Percentiles rank a stretch among this genome's conserved stretches.
phyloP scores from a whole-genome alignment of 2,113 vertebrate genomes.

The Lagopus muta region DNA sequence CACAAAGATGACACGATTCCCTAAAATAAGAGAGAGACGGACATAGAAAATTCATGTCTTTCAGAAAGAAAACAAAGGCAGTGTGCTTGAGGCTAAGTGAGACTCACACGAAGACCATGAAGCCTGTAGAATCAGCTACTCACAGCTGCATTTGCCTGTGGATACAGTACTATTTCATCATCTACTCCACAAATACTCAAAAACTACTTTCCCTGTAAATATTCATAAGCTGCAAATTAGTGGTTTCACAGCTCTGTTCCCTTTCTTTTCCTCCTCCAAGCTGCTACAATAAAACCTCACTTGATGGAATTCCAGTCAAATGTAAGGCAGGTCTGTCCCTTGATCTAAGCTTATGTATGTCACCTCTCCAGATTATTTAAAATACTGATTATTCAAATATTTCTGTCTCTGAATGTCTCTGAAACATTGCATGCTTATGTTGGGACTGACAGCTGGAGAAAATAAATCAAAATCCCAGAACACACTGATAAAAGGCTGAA shows the following conservation, averaged over 20 bases:
- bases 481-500: neutral
- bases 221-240: slow-evolving; percentile 47
- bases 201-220: slow-evolving; percentile 1
- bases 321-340: neutral
- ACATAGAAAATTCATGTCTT: accelerated
- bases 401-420: neutral
- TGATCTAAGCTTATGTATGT: neutral
- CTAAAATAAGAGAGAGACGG: neutral
- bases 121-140: neutral
- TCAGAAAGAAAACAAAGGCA: neutral
- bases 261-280: neutral
- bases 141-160: neutral
- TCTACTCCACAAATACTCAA: neutral
- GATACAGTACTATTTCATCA: neutral
- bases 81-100: neutral
- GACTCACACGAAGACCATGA: accelerated
- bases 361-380: slow-evolving; percentile 11
- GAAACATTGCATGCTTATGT: neutral
- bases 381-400: neutral
- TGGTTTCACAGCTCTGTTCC: slow-evolving; percentile 34
- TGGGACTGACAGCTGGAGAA: neutral
- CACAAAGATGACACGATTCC: neutral
- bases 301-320: neutral
- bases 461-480: neutral
- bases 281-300: slow-evolving; percentile 17